Percentiles rank a stretch among this genome's conserved stretches.
Conservation (phyloP, 2,797 vertebrate species). For the Sebastolobus alascanus region DNA sequence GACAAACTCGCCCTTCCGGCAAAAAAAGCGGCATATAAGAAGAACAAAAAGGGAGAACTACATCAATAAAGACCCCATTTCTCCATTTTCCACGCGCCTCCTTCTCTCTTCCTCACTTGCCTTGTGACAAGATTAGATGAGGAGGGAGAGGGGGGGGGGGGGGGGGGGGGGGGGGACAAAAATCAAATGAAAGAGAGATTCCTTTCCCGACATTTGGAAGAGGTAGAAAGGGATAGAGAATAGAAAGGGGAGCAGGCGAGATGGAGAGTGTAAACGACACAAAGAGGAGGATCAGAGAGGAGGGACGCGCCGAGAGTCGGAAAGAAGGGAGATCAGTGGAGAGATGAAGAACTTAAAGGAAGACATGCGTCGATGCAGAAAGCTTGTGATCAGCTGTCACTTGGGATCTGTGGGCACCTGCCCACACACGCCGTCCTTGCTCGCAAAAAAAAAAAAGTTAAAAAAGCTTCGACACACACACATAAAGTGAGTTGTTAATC, state of each 20-base stretch:
- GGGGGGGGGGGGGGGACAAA: not conserved
- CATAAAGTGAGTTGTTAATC: conserved; percentile 24
- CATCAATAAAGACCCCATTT: conserved; percentile 70
- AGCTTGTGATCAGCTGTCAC: conserved; percentile 65
- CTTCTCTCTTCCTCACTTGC: conserved; percentile 46
- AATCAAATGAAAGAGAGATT: conserved; percentile 52
- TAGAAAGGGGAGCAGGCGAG: conserved; percentile 26
- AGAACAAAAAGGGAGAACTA: conserved; percentile 58
- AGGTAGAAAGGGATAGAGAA: conserved; percentile 50
- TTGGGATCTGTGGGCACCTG: conserved; percentile 45
- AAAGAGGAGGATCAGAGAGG: conserved; percentile 66
- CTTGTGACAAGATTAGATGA: conserved; percentile 71
- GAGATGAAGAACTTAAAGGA: conserved; percentile 60
- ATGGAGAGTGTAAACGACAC: conserved; percentile 60
- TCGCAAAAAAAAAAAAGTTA: conserved; percentile 7
- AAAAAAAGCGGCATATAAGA: conserved; percentile 39
- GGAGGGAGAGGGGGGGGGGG: not conserved
- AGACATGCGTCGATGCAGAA: conserved; percentile 30
- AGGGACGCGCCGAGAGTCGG: conserved; percentile 35
- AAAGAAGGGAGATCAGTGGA: conserved; percentile 43
- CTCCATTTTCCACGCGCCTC: conserved; percentile 52
- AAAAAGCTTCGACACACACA: not conserved
- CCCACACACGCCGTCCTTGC: not conserved
- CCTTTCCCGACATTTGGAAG: conserved; percentile 47
- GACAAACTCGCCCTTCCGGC: conserved; percentile 76